Evolutionary conservation across 2,113 vertebrate genomes (phyloP).

Genomic region (Coryphaenoides rupestris): DNA sequence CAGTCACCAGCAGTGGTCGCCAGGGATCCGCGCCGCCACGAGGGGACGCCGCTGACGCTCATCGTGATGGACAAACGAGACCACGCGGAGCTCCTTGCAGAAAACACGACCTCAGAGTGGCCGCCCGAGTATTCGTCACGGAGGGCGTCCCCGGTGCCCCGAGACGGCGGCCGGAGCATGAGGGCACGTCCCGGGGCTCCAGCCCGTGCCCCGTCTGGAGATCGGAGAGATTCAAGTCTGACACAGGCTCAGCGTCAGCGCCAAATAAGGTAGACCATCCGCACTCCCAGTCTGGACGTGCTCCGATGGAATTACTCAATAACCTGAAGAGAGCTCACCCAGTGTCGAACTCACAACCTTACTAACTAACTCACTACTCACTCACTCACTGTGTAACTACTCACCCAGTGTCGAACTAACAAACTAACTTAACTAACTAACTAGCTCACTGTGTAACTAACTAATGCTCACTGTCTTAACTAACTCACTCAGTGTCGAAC

Average conservation of each 20-base stretch:
- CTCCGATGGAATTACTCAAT: no score
- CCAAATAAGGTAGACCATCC: conserved; percentile 30
- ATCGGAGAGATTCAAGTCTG: conserved; percentile 51
- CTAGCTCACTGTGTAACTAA: no score
- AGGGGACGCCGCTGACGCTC: conserved; percentile 77
- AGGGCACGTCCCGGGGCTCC: conserved; percentile 34
- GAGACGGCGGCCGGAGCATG: conserved; percentile 41
- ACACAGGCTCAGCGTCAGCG: conserved; percentile 48
- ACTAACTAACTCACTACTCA: no score
- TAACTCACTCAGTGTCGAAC: no score
- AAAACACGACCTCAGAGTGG: conserved; percentile 71
- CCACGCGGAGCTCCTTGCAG: conserved; percentile 73
- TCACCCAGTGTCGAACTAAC: no score
- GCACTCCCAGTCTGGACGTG: no score
- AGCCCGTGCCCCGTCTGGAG: conserved; percentile 38
- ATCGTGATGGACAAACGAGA: conserved; percentile 80
- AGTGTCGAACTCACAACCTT: no score
- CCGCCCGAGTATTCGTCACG: conserved; percentile 66
- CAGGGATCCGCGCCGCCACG: conserved; percentile 78
- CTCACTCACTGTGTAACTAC: no score
- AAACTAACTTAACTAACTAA: no score
- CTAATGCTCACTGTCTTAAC: no score
- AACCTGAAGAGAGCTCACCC: no score
- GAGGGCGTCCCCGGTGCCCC: conserved; percentile 66
- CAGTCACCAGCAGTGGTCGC: conserved; percentile 91